A percentile compares a stretch with the other conserved stretches of the same genome.
Evolutionary conservation across 2,113 vertebrate genomes (phyloP).

Genomic region (Anhinga anhinga): DNA sequence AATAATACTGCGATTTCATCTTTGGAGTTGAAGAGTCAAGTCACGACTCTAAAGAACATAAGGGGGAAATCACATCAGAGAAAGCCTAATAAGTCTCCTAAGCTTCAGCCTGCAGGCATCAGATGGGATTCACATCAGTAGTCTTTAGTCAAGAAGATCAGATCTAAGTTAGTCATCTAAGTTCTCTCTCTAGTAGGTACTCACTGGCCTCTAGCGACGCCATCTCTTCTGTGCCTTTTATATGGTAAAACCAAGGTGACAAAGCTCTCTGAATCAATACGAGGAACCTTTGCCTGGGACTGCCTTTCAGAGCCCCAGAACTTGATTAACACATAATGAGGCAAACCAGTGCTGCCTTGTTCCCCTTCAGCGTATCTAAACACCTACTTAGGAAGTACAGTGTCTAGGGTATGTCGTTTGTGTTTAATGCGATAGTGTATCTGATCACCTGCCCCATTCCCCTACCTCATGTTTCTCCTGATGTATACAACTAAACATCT

Average conservation of each 20-base stretch:
- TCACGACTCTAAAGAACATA: neutral
- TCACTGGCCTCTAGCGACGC: neutral
- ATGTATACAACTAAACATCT: neutral
- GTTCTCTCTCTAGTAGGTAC: neutral
- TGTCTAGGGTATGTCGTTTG: neutral
- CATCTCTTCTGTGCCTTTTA: neutral
- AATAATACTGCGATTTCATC: neutral
- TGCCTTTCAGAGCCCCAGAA: neutral
- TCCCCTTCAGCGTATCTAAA: neutral
- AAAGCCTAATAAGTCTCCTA: neutral
- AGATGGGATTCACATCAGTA: neutral
- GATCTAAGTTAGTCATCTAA: neutral
- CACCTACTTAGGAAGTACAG: neutral
- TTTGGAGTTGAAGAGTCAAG: neutral
- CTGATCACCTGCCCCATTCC: neutral
- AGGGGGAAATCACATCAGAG: neutral
- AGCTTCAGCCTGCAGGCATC: neutral
- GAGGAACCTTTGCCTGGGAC: neutral
- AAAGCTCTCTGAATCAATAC: neutral
- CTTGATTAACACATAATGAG: neutral
- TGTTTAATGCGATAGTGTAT: neutral
- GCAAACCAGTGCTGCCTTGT: neutral
- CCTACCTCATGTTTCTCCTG: neutral
- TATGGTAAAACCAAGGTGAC: neutral
- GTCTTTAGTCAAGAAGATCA: neutral